Evolutionary conservation across 1,140 invertebrate genomes (phyloP).

Genomic region (Drosophila insularis): DNA sequence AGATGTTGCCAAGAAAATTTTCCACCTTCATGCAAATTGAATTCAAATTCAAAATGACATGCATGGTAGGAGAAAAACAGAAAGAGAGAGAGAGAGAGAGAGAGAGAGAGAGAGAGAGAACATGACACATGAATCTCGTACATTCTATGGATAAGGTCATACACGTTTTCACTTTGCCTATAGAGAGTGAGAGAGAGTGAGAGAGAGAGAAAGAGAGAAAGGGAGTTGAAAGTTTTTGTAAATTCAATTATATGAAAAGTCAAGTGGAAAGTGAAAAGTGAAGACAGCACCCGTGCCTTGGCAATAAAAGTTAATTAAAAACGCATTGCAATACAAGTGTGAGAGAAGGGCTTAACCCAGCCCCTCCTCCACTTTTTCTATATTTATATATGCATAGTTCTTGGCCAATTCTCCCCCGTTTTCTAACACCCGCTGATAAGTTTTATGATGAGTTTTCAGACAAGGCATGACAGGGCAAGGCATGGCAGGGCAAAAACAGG

Average conservation of each 20-base stretch:
- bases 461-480: not conserved
- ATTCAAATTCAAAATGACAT: slow-evolving; percentile 14
- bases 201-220: too few species aligned
- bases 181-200: not conserved
- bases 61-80: not conserved
- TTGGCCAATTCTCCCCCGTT: not conserved
- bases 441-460: not conserved
- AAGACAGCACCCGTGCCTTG: not conserved
- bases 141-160: not conserved
- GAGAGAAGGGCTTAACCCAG: slow-evolving; percentile 32
- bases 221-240: slow-evolving; percentile 3
- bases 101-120: not conserved
- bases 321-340: slow-evolving; percentile 42
- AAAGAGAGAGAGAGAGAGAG: too few species aligned
- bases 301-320: slow-evolving; percentile 56
- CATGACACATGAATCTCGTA: not conserved
- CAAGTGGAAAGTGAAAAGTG: not conserved
- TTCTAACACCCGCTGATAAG: slow-evolving; percentile 4
- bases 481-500: not conserved
- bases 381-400: not conserved
- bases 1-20: slow-evolving; percentile 3
- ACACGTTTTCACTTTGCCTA: not conserved
- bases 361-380: slow-evolving; percentile 7
- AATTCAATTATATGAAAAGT: slow-evolving; percentile 16
- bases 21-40: not conserved